phyloP scores from a whole-genome alignment of 2,888 invertebrate genomes.

The Melinaea marsaeus region DNA sequence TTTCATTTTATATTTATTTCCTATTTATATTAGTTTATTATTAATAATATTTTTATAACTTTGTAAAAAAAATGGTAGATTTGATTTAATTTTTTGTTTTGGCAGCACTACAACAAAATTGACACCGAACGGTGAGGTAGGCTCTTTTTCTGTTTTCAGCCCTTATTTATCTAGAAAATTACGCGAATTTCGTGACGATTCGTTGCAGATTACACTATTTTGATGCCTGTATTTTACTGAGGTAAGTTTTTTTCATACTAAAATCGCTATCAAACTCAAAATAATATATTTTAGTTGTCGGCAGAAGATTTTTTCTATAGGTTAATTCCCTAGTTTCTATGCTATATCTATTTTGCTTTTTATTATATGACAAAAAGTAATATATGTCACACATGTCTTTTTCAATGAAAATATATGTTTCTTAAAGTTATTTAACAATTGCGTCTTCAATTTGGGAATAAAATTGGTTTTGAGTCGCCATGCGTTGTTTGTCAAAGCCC shows the following conservation, averaged over 20 bases:
- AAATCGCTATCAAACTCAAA: constrained; percentile 6
- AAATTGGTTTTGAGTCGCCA: constrained; percentile 50
- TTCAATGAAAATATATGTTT: constrained; percentile 10
- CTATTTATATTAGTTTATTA: no score
- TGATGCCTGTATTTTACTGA: constrained; percentile 73
- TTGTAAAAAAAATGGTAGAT: constrained; percentile 9
- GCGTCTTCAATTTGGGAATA: constrained; percentile 8
- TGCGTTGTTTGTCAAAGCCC: constrained; percentile 61
- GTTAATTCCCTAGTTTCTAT: constrained; percentile 54
- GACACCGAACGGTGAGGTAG: constrained; percentile 77
- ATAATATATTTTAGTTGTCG: constrained; percentile 58
- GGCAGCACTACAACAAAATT: constrained; percentile 59
- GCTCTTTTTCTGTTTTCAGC: constrained; percentile 77
- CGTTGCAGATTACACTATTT: constrained; percentile 59
- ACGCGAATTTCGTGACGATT: constrained; percentile 61
- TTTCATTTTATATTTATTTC: no score
- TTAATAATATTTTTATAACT: no score
- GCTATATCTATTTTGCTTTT: constrained; percentile 28
- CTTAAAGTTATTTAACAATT: not conserved
- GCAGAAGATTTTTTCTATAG: constrained; percentile 61
- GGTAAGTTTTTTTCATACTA: constrained; percentile 49
- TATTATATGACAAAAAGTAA: constrained; percentile 8
- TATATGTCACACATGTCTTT: not conserved
- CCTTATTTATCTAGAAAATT: constrained; percentile 70
- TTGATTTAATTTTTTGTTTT: constrained; percentile 24